Percentiles rank a stretch among this genome's conserved stretches.
Conservation (phyloP, 1,140 invertebrate genomes). For the Pachypeltis micranthus region DNA sequence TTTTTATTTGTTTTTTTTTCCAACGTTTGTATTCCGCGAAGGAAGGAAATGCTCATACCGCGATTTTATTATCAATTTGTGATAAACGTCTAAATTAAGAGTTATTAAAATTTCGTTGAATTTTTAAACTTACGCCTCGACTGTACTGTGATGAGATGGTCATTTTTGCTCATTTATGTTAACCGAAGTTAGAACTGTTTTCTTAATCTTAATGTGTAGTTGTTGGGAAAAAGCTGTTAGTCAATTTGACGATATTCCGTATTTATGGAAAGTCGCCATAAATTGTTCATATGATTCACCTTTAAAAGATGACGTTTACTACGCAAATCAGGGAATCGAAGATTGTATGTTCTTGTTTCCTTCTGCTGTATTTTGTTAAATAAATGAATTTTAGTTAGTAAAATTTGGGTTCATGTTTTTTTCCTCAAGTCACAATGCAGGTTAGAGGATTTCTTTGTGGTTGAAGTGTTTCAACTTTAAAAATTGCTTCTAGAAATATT, state of each 20-base stretch:
- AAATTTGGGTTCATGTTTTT: background rate
- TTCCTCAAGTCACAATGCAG: no score
- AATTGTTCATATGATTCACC: no score
- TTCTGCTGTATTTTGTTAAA: slow-evolving; percentile 1
- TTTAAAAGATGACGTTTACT: background rate
- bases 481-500: no score
- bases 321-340: background rate
- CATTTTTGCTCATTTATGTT: slow-evolving; percentile 3
- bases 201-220: no score
- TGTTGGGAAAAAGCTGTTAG: no score
- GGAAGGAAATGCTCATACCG: background rate
- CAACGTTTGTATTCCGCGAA: no score
- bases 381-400: slow-evolving; percentile 5
- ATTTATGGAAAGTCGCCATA: background rate
- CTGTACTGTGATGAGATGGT: slow-evolving; percentile 9
- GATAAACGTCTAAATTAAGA: background rate
- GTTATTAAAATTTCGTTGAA: background rate
- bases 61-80: background rate
- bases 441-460: no score
- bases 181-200: background rate
- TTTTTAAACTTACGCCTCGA: background rate
- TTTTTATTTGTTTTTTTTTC: no score
- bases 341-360: background rate
- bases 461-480: no score
- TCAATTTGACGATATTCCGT: no score